Percentiles rank a stretch among this genome's conserved stretches.
These are phyloP conservation scores for Caenorhabditis japonica DNA, from an alignment of 2,888 invertebrate genomes.

Conservation along the genomic window DNA sequence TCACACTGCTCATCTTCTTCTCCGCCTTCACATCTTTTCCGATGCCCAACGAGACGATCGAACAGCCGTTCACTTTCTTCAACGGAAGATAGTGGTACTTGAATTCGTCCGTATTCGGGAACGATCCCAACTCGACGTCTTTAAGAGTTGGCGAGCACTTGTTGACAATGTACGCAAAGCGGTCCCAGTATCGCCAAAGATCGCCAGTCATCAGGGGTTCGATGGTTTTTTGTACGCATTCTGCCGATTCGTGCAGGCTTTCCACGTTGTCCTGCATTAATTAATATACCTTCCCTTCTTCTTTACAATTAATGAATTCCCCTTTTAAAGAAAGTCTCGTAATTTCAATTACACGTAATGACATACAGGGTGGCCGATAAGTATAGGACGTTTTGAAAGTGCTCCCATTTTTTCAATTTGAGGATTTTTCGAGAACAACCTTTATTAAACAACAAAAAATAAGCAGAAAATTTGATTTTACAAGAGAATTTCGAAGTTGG, in stretches of 20 bases:
- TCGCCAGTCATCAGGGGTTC: slow-evolving; percentile 26
- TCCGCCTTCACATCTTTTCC: slow-evolving; percentile 64
- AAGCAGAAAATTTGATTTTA: too few relatives aligned
- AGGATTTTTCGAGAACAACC: too few relatives aligned
- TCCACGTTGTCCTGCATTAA: slow-evolving; percentile 33
- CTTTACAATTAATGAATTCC: too few relatives aligned
- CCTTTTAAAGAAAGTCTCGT: too few relatives aligned
- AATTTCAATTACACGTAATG: too few relatives aligned
- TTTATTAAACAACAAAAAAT: too few relatives aligned
- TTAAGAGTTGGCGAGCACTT: slow-evolving; percentile 43
- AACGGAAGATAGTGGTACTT: slow-evolving; percentile 60
- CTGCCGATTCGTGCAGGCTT: slow-evolving; percentile 29
- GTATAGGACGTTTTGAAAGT: too few relatives aligned
- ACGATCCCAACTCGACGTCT: slow-evolving; percentile 34
- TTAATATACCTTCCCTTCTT: too few relatives aligned
- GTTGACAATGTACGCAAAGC: slow-evolving; percentile 57
- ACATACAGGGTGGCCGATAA: too few relatives aligned
- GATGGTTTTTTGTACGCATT: slow-evolving; percentile 38
- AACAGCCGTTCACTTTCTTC: slow-evolving; percentile 29
- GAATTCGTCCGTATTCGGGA: slow-evolving; percentile 58
- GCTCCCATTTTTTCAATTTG: too few relatives aligned
- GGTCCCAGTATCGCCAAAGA: slow-evolving; percentile 45
- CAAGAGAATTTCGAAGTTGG: too few relatives aligned
- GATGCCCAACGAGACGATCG: slow-evolving; percentile 59
- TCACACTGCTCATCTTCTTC: slow-evolving; percentile 47